These are phyloP conservation scores for Typhlichthys subterraneus DNA, from an alignment of 2,797 vertebrate genomes.

Conservation along the genomic window DNA sequence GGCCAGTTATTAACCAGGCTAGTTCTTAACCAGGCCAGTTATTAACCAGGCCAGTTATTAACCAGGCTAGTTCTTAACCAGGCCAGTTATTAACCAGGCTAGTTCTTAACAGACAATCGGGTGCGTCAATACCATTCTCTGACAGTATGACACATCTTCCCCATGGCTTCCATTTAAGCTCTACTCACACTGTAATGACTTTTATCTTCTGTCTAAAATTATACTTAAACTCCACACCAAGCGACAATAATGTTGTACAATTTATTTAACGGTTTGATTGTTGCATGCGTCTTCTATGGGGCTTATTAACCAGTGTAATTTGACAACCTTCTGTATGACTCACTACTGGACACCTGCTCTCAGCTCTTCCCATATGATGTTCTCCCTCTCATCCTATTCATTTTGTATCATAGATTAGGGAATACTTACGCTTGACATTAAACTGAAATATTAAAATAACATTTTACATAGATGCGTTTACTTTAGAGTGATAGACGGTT, in stretches of 20 bases:
- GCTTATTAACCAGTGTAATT: background rate
- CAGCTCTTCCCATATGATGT: background rate
- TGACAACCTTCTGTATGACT: background rate
- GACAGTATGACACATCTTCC: slow-evolving; percentile 46
- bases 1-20: slow-evolving; percentile 43
- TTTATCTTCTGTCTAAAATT: slow-evolving; percentile 73
- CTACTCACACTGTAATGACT: slow-evolving; percentile 63
- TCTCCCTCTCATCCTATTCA: background rate
- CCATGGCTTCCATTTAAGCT: slow-evolving; percentile 54
- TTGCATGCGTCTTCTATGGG: background rate
- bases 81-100: slow-evolving; percentile 63
- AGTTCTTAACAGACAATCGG: slow-evolving; percentile 10
- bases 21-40: slow-evolving; percentile 67
- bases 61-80: slow-evolving; percentile 57
- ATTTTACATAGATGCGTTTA: too few species aligned
- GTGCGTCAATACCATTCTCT: slow-evolving; percentile 58
- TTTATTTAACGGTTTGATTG: slow-evolving; percentile 12
- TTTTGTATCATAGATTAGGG: background rate
- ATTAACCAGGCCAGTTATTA: slow-evolving; percentile 24
- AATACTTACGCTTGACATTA: background rate
- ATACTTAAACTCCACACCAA: slow-evolving; percentile 41
- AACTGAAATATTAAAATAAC: too few species aligned
- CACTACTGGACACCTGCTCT: background rate
- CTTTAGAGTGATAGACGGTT: too few species aligned
- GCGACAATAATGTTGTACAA: slow-evolving; percentile 28